Evolutionary conservation across 2,888 invertebrate species (phyloP), one percentile per base, ranked within the genome.

Genomic region (Scrobipalpa atriplicella): DNA sequence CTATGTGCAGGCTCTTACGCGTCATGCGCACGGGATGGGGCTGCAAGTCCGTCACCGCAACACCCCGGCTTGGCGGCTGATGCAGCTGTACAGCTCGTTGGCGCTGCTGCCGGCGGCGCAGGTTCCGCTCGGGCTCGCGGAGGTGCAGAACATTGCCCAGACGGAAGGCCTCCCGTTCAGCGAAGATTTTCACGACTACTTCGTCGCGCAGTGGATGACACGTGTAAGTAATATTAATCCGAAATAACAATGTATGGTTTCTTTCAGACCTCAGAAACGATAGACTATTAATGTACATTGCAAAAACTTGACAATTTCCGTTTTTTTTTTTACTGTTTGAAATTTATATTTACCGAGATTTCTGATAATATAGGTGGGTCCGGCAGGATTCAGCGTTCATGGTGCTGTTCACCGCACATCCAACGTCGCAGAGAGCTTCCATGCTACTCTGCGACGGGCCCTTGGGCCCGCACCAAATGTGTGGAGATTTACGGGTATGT

Each of bases 401-500:
- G 39, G 41, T 16, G 16, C 5, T 16, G 2, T 39, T 2, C 61
- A 61, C 61, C 6, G 41, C 5, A 61, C 61, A 6, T 61, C 61
- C 61, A 61, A 61, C 11, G 41, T 61, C 5, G 61, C 61, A 6
- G 61, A 61, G 61, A 61, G 41, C 18, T 61, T 39, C 41, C 61
- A 61, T 16, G 61, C 39, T 11, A 16, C 39, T 38, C 41, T 61
- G 38, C 10, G 13, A 5, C 10, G 7, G 1, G 6, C 61, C 6
- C 41, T 61, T 3, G 16, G 61, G n/a, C 7, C 39, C 2, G 10
- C 2, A 1, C 61, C 41, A 7, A 61, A 61, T 11, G 11, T 61
- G 8, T 61, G 61, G 61, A n/a, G 18, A 13, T 61, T 61, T 13
- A 41, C 39, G 6, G 38, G 61, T 61, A n/a, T n/a, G n/a, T n/a